Conservation (phyloP, 2,888 invertebrate species). For the Dendrolimus houi region DNA sequence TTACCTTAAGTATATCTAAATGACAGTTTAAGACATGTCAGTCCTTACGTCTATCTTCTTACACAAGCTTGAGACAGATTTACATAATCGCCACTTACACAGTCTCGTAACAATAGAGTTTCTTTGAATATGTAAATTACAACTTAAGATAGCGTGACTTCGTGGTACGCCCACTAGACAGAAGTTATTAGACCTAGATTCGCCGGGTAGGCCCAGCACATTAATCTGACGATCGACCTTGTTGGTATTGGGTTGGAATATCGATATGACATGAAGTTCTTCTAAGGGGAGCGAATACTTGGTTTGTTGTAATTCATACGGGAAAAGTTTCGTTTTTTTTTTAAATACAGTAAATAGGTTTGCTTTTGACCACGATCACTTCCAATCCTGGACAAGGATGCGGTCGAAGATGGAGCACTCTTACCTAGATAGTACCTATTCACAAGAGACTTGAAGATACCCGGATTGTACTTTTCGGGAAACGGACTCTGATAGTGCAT, state of each 20-base stretch:
- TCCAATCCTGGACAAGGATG: no score
- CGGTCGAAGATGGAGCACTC: no score
- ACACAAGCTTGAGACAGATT: neutral
- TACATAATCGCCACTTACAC: constrained; percentile 13
- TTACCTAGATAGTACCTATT: no score
- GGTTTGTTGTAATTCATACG: neutral
- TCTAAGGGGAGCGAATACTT: no score
- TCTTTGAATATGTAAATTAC: neutral
- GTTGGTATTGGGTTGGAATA: no score
- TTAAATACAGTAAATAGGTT: neutral
- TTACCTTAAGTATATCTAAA: neutral
- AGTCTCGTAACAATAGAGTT: constrained; percentile 8
- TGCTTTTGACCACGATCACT: no score
- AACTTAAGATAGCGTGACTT: neutral
- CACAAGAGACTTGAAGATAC: no score
- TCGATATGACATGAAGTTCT: no score
- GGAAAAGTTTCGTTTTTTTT: neutral
- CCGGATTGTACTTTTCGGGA: no score
- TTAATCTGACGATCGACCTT: no score
- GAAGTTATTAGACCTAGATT: neutral
- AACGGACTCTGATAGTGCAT: no score
- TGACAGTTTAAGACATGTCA: neutral
- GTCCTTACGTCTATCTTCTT: neutral
- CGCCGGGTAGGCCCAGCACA: no score
- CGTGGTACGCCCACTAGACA: neutral